Percentiles rank a stretch among this genome's conserved stretches.
phyloP scores from a whole-genome alignment of 2,888 invertebrate species.

The Rhagophthalmus giganteus region DNA sequence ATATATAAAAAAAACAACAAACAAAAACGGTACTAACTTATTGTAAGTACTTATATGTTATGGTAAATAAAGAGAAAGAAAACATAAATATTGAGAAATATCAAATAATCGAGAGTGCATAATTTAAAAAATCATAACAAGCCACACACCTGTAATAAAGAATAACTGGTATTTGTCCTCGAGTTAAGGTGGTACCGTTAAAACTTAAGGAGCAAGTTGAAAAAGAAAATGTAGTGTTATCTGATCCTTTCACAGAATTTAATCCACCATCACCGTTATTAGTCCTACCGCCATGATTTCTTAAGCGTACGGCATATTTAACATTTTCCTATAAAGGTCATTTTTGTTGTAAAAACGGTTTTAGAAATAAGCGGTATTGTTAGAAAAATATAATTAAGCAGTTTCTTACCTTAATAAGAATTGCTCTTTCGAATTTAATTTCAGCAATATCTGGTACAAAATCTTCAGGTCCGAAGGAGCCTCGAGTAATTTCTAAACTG shows the following conservation, averaged over 20 bases:
- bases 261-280: slow-evolving; percentile 94
- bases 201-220: slow-evolving; percentile 90
- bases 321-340: slow-evolving; percentile 77
- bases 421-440: slow-evolving; percentile 86
- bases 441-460: slow-evolving; percentile 87
- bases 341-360: no score
- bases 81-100: no score
- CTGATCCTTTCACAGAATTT: slow-evolving; percentile 85
- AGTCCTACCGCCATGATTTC: slow-evolving; percentile 90
- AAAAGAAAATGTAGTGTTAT: slow-evolving; percentile 89
- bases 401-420: slow-evolving; percentile 73
- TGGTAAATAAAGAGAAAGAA: no score
- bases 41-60: no score
- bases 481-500: slow-evolving; percentile 80
- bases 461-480: slow-evolving; percentile 81
- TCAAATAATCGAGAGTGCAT: no score
- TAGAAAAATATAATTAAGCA: slow-evolving; percentile 4
- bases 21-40: no score
- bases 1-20: no score
- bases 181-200: slow-evolving; percentile 92
- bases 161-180: slow-evolving; percentile 93
- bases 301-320: slow-evolving; percentile 85
- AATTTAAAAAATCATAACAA: no score
- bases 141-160: slow-evolving; percentile 90
- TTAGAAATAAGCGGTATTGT: no score